Evolutionary conservation across 1,140 invertebrate species (phyloP), one percentile per base, ranked within the genome.

Genomic region (Spodoptera frugiperda): DNA sequence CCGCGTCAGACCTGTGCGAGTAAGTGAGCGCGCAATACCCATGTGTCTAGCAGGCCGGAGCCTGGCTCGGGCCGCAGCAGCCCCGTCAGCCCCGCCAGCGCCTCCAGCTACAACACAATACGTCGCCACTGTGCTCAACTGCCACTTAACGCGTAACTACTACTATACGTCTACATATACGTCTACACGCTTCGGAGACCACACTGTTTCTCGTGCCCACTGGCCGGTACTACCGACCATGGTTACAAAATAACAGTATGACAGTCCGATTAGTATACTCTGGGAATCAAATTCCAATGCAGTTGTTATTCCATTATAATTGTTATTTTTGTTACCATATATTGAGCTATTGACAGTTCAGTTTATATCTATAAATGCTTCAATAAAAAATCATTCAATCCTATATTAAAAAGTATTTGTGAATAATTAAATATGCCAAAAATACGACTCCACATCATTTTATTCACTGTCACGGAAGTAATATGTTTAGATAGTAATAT

Each of bases 21-120:
- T 89, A 93, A 92, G 90, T 93, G 92, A 94, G 93, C 93, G 91
- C 90, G 91, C 91, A 94, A 93, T 94, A 94, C 94, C 94, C 91
- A 94, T 88, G 92, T 94, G 89, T 94, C 93, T 88, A 94, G 91
- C 84, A 93, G 91, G 78, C 87, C 90, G 84, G 84, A 82, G 82
- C 88, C 90, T 78, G 89, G 89, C 78, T 91, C 90, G 82, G 89
- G 86, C 84, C 91, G 91, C 90, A 93, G 91, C 90, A 88, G 90
- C 63, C 91, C 91, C 88, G 90, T 87, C 84, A 92, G 89, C 78
- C 90, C 91, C 77, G 91, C 92, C 89, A 94, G 84, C 90, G 92
- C 89, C 91, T 93, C 92, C 91, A 93, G 87, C 92, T 93, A 93
- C 84, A 93, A 92, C 87, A 92, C 84, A 91, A 83, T 82, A 68